These are phyloP conservation scores for Macrocentrus cingulum DNA, from an alignment of 1,140 invertebrate species.

Conservation along the genomic window DNA sequence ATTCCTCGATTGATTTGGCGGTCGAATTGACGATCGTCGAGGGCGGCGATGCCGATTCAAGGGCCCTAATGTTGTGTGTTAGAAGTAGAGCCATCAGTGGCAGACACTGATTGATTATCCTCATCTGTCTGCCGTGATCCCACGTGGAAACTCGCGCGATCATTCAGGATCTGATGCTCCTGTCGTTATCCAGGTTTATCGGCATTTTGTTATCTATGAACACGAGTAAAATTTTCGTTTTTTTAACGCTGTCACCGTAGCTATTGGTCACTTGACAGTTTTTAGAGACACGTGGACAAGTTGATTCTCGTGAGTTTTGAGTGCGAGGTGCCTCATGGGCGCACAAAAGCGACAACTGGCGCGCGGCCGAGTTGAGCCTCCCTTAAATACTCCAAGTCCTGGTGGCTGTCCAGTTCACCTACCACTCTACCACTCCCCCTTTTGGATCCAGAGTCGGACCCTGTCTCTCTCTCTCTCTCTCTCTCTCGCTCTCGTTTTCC, in stretches of 20 bases:
- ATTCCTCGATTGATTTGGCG: slow-evolving; percentile 23
- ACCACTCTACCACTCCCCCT: slow-evolving; percentile 33
- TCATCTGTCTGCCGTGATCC: slow-evolving; percentile 14
- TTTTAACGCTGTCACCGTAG: too few species aligned
- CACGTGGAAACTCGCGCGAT: background rate
- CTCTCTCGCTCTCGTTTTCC: slow-evolving; percentile 28
- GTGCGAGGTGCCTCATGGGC: slow-evolving; percentile 37
- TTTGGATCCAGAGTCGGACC: slow-evolving; percentile 28
- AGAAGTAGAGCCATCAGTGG: slow-evolving; percentile 38
- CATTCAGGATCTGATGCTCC: background rate
- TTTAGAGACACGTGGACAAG: background rate
- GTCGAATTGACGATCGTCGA: slow-evolving; percentile 14
- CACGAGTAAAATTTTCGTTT: too few species aligned
- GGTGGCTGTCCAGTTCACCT: slow-evolving; percentile 48
- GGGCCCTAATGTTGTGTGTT: too few species aligned
- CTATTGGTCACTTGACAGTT: too few species aligned
- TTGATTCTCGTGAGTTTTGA: background rate
- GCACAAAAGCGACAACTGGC: slow-evolving; percentile 50
- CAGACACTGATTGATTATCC: slow-evolving; percentile 31
- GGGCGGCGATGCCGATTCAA: too few species aligned
- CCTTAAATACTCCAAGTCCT: slow-evolving; percentile 56
- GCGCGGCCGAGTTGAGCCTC: slow-evolving; percentile 49
- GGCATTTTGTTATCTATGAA: too few species aligned
- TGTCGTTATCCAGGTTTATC: background rate
- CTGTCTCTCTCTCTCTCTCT: slow-evolving; percentile 31